phyloP scores from a whole-genome alignment of 1,140 invertebrate species.

The Brachionus calyciflorus region DNA sequence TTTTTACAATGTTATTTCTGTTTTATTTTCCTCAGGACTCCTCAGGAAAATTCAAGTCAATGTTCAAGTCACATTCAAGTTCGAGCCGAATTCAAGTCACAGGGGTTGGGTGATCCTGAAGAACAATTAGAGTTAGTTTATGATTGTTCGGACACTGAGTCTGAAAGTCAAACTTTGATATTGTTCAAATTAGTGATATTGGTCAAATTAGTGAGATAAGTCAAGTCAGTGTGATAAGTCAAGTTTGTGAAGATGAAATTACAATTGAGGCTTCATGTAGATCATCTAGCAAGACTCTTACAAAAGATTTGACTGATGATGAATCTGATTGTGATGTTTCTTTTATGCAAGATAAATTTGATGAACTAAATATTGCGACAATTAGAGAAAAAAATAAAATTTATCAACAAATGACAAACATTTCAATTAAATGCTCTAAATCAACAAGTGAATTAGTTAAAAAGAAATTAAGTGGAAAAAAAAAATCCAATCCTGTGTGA shows the following conservation, averaged over 20 bases:
- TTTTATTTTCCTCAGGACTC: too few relatives aligned
- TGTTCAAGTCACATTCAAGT: too few relatives aligned
- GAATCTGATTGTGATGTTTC: slow-evolving; percentile 10
- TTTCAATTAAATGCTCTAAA: not conserved
- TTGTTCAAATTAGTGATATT: too few relatives aligned
- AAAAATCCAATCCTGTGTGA: not conserved
- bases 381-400: slow-evolving; percentile 5
- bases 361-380: not conserved
- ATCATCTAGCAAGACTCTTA: not conserved
- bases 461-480: not conserved
- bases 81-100: too few relatives aligned
- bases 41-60: too few relatives aligned
- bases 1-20: too few relatives aligned
- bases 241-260: not conserved
- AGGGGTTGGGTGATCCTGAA: too few relatives aligned
- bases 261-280: too few relatives aligned
- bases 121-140: too few relatives aligned
- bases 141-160: too few relatives aligned
- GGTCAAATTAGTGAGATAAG: not conserved
- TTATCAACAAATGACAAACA: slow-evolving; percentile 8
- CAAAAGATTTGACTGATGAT: not conserved
- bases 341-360: not conserved
- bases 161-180: too few relatives aligned
- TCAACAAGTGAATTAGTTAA: not conserved
- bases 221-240: not conserved